These are phyloP conservation scores for Philereme vetulata DNA, from an alignment of 2,888 invertebrate genomes.

Conservation along the genomic window DNA sequence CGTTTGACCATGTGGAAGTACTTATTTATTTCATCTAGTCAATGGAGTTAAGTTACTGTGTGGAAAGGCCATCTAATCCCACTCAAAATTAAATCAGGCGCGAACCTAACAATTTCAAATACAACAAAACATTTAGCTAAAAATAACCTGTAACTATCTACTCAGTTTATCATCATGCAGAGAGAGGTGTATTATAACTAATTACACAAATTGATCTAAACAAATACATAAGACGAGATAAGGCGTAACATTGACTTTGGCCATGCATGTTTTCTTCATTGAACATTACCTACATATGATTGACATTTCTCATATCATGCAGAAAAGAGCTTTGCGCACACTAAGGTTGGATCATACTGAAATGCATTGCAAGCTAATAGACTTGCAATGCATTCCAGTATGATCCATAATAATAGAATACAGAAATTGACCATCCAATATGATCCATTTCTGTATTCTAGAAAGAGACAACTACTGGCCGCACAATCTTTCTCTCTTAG, in stretches of 20 bases:
- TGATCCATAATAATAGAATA: too few species aligned
- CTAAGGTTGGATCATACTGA: not conserved
- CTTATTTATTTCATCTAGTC: not conserved
- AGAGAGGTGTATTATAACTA: conserved; percentile 42
- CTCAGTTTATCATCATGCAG: conserved; percentile 52
- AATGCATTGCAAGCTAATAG: too few species aligned
- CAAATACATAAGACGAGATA: conserved; percentile 54
- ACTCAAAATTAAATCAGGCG: conserved; percentile 10
- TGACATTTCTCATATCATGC: conserved; percentile 31
- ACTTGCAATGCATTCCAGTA: too few species aligned
- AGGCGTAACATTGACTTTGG: conserved; percentile 51
- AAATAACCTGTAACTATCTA: conserved; percentile 13
- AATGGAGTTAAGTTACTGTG: conserved; percentile 6
- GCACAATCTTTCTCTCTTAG: too few species aligned
- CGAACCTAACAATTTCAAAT: not conserved
- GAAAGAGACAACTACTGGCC: too few species aligned
- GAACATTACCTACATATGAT: conserved; percentile 31
- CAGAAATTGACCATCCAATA: too few species aligned
- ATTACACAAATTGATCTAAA: conserved; percentile 50
- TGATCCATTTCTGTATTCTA: too few species aligned
- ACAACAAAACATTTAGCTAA: conserved; percentile 4
- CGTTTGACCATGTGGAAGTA: too few species aligned
- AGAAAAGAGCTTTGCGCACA: not conserved
- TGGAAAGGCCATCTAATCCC: conserved; percentile 22
- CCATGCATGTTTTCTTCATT: conserved; percentile 57